Evolutionary conservation across 2,888 invertebrate species (phyloP).

Genomic region (Cabera pusaria): DNA sequence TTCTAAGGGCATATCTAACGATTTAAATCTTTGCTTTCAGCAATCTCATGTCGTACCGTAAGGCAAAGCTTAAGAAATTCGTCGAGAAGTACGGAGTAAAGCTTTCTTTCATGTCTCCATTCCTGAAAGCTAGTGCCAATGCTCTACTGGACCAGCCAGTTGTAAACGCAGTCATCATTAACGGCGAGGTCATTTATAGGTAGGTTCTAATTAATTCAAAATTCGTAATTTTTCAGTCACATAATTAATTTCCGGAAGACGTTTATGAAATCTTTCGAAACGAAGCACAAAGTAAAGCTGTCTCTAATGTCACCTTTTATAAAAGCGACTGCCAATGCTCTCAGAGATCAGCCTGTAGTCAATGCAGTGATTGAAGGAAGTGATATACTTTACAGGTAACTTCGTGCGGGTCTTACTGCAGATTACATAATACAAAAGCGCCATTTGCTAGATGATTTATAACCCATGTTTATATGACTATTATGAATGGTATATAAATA

Average conservation of each 20-base stretch:
- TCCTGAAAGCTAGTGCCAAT: slow-evolving; percentile 96
- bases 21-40: slow-evolving; percentile 57
- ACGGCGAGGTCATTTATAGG: slow-evolving; percentile 49
- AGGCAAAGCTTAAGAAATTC: slow-evolving; percentile 94
- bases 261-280: slow-evolving; percentile 94
- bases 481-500: too few species aligned
- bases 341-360: slow-evolving; percentile 97
- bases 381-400: slow-evolving; percentile 86
- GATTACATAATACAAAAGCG: too few species aligned
- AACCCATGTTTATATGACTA: too few species aligned
- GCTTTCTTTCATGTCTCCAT: slow-evolving; percentile 99
- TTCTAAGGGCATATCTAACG: slow-evolving; percentile 8
- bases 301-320: slow-evolving; percentile 99
- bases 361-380: slow-evolving; percentile 97
- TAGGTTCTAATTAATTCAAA: too few species aligned
- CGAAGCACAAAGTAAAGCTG: slow-evolving; percentile 97
- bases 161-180: slow-evolving; percentile 97
- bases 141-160: slow-evolving; percentile 98
- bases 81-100: slow-evolving; percentile 97
- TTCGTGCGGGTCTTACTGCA: too few species aligned
- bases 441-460: too few species aligned
- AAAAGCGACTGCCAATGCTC: slow-evolving; percentile 98
- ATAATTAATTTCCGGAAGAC: slow-evolving; percentile 96
- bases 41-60: slow-evolving; percentile 96
- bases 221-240: slow-evolving; percentile 84